Percentiles rank a stretch among this genome's conserved stretches.
Evolutionary conservation across 2,797 vertebrate genomes (phyloP).

Genomic region (Craterocephalus amniculus): DNA sequence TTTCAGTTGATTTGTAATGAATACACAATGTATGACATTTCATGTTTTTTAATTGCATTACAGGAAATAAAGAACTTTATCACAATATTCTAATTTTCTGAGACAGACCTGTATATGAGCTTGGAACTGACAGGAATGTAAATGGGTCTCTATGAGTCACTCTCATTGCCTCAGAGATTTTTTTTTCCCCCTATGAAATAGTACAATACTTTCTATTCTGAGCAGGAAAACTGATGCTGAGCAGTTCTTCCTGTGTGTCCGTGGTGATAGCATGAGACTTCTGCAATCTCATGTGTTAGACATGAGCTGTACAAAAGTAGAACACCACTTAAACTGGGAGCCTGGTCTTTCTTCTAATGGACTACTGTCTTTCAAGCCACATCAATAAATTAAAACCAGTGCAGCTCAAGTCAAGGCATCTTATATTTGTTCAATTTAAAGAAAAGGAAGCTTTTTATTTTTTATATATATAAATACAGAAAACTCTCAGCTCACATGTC

Average conservation of each 20-base stretch:
- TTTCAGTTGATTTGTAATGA: too few species aligned
- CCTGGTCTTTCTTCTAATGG: conserved; percentile 45
- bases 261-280: neutral
- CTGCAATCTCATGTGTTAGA: conserved; percentile 23
- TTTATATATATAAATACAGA: conserved; percentile 21
- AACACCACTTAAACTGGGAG: conserved; percentile 28
- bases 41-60: too few species aligned
- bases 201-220: conserved; percentile 50
- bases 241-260: conserved; percentile 44
- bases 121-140: conserved; percentile 42
- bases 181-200: conserved; percentile 9
- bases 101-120: too few species aligned
- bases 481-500: conserved; percentile 25
- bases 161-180: conserved; percentile 31
- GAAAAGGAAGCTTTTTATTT: conserved; percentile 20
- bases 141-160: conserved; percentile 45
- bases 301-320: conserved; percentile 7
- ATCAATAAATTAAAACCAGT: conserved; percentile 76
- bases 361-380: conserved; percentile 24
- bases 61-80: too few species aligned
- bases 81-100: too few species aligned
- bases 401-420: conserved; percentile 32
- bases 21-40: too few species aligned
- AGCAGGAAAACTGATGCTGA: conserved; percentile 31
- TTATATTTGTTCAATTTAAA: conserved; percentile 44